phyloP scores from a whole-genome alignment of 2,113 vertebrate genomes.

The Tenebrosternarchus preto region DNA sequence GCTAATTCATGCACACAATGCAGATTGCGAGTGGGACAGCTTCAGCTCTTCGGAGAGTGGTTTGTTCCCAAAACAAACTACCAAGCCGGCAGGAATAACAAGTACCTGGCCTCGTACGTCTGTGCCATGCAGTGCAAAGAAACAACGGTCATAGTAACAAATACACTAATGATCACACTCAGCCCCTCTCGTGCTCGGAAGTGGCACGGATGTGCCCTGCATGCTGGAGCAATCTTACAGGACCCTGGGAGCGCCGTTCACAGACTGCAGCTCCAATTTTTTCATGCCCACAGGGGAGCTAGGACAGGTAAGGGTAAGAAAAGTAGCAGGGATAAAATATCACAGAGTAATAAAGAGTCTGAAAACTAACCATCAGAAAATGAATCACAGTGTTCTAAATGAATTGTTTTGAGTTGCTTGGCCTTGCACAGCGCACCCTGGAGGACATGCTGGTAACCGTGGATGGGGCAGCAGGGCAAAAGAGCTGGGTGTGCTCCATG shows the following conservation, averaged over 20 bases:
- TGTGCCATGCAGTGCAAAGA: conserved; percentile 1
- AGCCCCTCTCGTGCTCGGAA: conserved; percentile 17
- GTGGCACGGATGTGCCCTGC: conserved; percentile 13
- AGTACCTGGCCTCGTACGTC: conserved; percentile 41
- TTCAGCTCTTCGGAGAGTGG: conserved; percentile 39
- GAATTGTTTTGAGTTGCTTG: conserved; percentile 18
- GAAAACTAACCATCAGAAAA: conserved; percentile 26
- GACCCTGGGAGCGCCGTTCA: conserved; percentile 24
- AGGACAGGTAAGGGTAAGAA: conserved; percentile 8
- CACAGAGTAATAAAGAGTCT: conserved; percentile 36
- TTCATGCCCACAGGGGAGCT: conserved; percentile 21
- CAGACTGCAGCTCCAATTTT: conserved; percentile 26
- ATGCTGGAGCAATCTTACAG: conserved; percentile 32
- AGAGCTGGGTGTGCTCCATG: conserved; percentile 7
- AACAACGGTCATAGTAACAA: conserved; percentile 39
- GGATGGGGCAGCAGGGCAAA: background rate
- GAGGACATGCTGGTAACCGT: conserved; percentile 22
- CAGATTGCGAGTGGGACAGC: conserved; percentile 49
- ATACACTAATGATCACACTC: conserved; percentile 43
- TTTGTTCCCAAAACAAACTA: conserved; percentile 47
- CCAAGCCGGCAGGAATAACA: conserved; percentile 45
- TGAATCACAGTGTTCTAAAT: conserved; percentile 31
- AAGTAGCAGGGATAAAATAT: conserved; percentile 33
- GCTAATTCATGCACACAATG: conserved; percentile 59
- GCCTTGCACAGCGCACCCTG: background rate